Evolutionary conservation across 2,797 vertebrate species (phyloP).

Genomic region (Protosalanx chinensis): DNA sequence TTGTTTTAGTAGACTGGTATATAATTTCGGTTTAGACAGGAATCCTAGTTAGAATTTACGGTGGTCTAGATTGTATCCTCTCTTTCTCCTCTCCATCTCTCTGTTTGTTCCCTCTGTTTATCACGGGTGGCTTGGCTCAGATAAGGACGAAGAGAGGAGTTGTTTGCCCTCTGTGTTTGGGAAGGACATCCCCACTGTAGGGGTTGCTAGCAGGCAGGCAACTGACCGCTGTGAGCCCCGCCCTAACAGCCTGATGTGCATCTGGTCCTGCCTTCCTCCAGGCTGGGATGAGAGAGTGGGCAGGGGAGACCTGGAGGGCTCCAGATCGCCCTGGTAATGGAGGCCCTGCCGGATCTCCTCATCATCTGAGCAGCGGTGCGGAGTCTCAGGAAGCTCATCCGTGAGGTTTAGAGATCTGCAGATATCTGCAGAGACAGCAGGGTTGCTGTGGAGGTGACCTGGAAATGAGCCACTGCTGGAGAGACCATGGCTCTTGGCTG

Average conservation of each 20-base stretch:
- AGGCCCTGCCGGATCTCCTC: not conserved
- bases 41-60: no score
- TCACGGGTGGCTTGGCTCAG: not conserved
- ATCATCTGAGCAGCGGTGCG: not conserved
- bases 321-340: not conserved
- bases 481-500: not conserved
- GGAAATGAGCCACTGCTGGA: not conserved
- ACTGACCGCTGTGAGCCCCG: not conserved
- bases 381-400: not conserved
- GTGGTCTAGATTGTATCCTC: not conserved
- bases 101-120: not conserved
- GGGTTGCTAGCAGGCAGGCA: not conserved
- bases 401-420: not conserved
- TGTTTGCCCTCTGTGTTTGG: constrained; percentile 3
- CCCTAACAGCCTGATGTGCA: not conserved
- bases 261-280: not conserved
- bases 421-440: not conserved
- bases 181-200: constrained; percentile 5
- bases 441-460: not conserved
- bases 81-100: not conserved
- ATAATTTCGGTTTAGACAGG: no score
- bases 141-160: not conserved
- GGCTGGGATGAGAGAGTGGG: not conserved
- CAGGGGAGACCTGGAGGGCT: not conserved
- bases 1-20: no score